Evolutionary conservation across 1,140 invertebrate species (phyloP).

Genomic region (Pseudoatta argentina): DNA sequence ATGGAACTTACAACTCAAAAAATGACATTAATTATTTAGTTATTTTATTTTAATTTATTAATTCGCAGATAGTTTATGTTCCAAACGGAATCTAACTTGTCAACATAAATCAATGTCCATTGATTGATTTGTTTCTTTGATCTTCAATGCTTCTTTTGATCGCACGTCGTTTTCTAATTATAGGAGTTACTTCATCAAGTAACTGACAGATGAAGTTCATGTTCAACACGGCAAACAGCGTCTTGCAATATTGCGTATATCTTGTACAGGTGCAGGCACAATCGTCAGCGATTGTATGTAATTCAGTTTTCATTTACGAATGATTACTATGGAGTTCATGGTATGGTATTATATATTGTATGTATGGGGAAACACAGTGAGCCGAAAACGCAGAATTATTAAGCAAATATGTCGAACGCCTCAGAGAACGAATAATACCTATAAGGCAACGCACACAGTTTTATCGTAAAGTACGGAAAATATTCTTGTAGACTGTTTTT

Average conservation of each 20-base stretch:
- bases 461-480: slow-evolving; percentile 4
- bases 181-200: slow-evolving; percentile 9
- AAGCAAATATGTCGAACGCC: background rate
- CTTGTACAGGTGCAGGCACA: background rate
- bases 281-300: background rate
- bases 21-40: background rate
- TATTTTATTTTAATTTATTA: background rate
- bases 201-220: slow-evolving; percentile 28
- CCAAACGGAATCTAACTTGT: background rate
- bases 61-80: background rate
- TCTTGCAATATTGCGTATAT: background rate
- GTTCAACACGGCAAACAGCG: background rate
- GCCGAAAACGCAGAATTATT: background rate
- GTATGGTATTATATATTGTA: background rate
- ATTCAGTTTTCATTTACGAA: slow-evolving; percentile 4
- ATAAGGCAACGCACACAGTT: background rate
- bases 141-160: background rate
- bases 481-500: background rate
- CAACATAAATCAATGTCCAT: background rate
- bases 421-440: background rate
- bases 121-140: background rate
- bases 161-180: background rate
- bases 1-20: background rate
- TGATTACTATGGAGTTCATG: background rate
- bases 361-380: background rate